phyloP scores from a whole-genome alignment of 2,797 vertebrate species.

The Steatocranus sp. region DNA sequence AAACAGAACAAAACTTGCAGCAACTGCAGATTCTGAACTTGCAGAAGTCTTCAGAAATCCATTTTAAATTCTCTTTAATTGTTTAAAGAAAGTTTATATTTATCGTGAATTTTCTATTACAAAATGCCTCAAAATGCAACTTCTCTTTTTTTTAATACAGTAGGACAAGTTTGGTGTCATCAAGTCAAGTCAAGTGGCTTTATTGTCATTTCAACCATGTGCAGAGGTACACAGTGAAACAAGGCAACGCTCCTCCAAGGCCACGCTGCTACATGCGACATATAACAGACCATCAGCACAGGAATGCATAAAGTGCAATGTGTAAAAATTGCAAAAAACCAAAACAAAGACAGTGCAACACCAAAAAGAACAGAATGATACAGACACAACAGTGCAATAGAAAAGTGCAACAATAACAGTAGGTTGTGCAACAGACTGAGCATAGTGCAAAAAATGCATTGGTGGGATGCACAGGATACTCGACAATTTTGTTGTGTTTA shows the following conservation, averaged over 20 bases:
- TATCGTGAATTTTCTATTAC: neutral
- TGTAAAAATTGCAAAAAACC: neutral
- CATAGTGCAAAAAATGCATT: neutral
- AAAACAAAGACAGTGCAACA: neutral
- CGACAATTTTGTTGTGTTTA: neutral
- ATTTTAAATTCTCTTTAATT: neutral
- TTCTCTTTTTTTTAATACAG: neutral
- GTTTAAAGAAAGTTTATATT: neutral
- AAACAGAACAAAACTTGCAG: neutral
- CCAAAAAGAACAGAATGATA: neutral
- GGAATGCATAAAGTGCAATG: neutral
- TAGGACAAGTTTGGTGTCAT: neutral
- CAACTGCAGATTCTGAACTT: neutral
- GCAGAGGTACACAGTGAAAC: neutral
- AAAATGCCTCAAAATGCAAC: neutral
- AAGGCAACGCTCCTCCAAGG: neutral
- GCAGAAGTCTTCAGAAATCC: neutral
- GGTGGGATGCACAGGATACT: neutral
- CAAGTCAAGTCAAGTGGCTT: neutral
- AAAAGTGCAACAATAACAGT: neutral
- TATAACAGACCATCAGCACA: accelerated
- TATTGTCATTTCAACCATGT: neutral
- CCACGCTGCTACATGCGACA: accelerated
- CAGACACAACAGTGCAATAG: neutral
- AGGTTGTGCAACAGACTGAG: neutral